A percentile compares a stretch with the other conserved stretches of the same genome.
phyloP scores from a whole-genome alignment of 2,888 invertebrate genomes.

The Napeogenes inachia region DNA sequence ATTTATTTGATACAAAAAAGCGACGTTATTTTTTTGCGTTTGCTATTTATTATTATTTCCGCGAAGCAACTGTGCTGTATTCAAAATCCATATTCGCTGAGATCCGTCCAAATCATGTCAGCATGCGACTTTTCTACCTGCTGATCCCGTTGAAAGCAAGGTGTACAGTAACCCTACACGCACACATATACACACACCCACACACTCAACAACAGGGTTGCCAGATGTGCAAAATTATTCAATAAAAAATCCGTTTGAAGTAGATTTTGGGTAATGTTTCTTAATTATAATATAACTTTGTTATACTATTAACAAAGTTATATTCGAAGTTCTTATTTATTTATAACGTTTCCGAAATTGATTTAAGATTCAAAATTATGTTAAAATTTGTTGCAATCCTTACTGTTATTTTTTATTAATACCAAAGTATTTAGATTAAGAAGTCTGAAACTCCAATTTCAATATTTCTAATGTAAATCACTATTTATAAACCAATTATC shows the following conservation, averaged over 20 bases:
- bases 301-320: no score
- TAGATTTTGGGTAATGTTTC: neutral
- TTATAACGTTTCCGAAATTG: no score
- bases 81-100: conserved; percentile 58
- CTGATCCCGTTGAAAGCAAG: conserved; percentile 75
- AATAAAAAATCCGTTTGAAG: neutral
- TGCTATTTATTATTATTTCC: conserved; percentile 23
- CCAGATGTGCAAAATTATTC: conserved; percentile 28
- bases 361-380: no score
- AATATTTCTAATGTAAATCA: neutral
- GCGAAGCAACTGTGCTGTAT: conserved; percentile 31
- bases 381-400: no score
- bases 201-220: conserved; percentile 23
- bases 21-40: conserved; percentile 17
- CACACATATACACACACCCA: conserved; percentile 39
- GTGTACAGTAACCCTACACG: conserved; percentile 48
- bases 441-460: neutral
- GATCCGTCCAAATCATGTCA: conserved; percentile 67
- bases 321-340: no score
- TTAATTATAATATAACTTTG: neutral
- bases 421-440: neutral
- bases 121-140: conserved; percentile 65
- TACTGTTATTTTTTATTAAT: no score
- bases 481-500: neutral
- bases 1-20: no score